Evolutionary conservation across 2,888 invertebrate genomes (phyloP).

Genomic region (Hypolimnas misippus): DNA sequence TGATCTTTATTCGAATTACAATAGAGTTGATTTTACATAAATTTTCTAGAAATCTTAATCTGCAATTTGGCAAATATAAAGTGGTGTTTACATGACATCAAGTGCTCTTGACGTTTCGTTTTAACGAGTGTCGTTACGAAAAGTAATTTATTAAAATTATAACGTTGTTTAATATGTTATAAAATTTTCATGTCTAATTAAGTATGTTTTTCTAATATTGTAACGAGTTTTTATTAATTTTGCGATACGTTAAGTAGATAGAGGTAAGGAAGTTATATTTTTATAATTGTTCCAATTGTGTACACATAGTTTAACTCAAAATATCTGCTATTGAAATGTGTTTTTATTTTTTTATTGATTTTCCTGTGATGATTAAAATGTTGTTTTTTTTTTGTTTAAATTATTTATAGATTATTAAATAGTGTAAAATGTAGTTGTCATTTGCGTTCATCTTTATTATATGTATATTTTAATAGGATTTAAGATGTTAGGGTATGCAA

Average conservation of each 20-base stretch:
- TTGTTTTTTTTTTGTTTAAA: too few relatives aligned
- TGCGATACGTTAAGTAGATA: too few relatives aligned
- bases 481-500: too few relatives aligned
- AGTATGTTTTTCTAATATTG: constrained; percentile 8
- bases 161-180: constrained; percentile 19
- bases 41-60: constrained; percentile 13
- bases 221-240: not conserved
- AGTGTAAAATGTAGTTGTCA: too few relatives aligned
- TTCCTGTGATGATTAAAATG: too few relatives aligned
- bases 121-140: constrained; percentile 55
- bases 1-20: not conserved
- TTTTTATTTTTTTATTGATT: not conserved
- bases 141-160: constrained; percentile 53
- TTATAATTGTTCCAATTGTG: too few relatives aligned
- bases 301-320: not conserved
- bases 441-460: too few relatives aligned
- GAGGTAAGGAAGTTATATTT: too few relatives aligned
- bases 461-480: too few relatives aligned
- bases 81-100: constrained; percentile 57
- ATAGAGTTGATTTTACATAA: constrained; percentile 11
- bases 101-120: constrained; percentile 60
- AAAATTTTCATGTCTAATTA: constrained; percentile 13
- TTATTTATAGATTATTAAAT: too few relatives aligned
- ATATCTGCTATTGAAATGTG: not conserved
- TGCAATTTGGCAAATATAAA: constrained; percentile 38